Base-by-base conservation (phyloP, 1,140 invertebrate species). In the Anastrepha ludens region DNA sequence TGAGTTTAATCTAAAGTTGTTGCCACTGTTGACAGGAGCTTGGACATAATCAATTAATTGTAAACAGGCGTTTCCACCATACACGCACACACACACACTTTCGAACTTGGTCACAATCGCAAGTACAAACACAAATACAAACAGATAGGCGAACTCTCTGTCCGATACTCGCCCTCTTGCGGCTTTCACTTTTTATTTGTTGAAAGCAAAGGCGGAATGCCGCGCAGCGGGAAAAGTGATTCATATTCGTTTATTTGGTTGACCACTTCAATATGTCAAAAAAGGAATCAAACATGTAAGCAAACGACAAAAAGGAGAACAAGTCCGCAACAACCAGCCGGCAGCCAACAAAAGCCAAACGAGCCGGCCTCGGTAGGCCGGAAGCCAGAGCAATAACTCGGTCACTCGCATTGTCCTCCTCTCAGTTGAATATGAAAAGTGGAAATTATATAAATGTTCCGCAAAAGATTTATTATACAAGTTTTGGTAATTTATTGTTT, bases 201-300 rank as follows among this genome's bases (percentile, higher is more conserved):
- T 59, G 60, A 81, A 60, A 13, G 29, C 11, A 9, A 78, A 17
- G 6, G 70, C 8, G 47, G n/a, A n/a, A 6, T 55, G 47, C 17
- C 74, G 74, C 44, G 20, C 74, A 81, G 74, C 74, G 8, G 74
- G 74, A 55, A 81, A 81, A 55, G 44, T 81, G 47, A 81, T 81
- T 81, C 74, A 81, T 81, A 81, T 81, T 81, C 74, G 9, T 81
- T 81, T 81, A 81, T 74, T 74, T 64, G 62, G 55, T 87, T 88
- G 88, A 88, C 88, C 88, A 88, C 88, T 88, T 88, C 88, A 88
- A 88, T 88, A 88, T 88, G 88, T 88, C 88, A 88, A 70, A 64
- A 86, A 64, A 85, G 20, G 64, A 87, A 29, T n/a, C 6, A 81
- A 85, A 85, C 41, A 74, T 58, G 13, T 29, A 85, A 88, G 55